Evolutionary conservation across 2,888 invertebrate genomes (phyloP), one percentile per base, ranked within the genome.

Genomic region (Patella pellucida): DNA sequence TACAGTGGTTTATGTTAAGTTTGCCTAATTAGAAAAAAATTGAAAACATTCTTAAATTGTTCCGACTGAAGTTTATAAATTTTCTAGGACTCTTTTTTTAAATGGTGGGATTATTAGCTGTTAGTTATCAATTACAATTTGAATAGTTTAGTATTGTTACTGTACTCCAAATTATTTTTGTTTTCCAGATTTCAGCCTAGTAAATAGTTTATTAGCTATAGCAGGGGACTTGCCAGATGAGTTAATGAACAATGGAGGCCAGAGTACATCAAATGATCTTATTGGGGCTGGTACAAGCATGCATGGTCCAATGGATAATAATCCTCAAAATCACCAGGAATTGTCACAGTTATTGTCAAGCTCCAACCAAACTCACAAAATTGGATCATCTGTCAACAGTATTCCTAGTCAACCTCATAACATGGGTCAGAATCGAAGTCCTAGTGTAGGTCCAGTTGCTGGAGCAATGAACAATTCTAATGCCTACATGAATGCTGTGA

Each of bases 331-430:
- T 74, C 85, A 86, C 69, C 85, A 86, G 72, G 87, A 87, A 77
- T 78, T 88, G 68, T 85, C 87, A 23, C 87, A 88, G 76, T 82
- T 88, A 19, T 79, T 89, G 74, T 83, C 86, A 4, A 83, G 83
- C 68, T 78, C 84, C 70, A 82, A 82, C 19, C 84, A 85, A 54
- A 82, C 84, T 70, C 83, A 82, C 52, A 80, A 80, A 74, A 81
- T 83, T 78, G 92, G 93, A 91, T 92, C 94, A 94, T 62, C 80
- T 77, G 81, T 78, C 76, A 83, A 78, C 78, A 84, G 78, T 78
- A 75, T 81, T 81, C 71, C 84, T 73, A 84, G 83, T 81, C 83
- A 62, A 62, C 23, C 82, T 50, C 76, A 81, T 31, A 81, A 71
- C 52, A 68, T 70, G 56, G 71, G 72, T 68, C 76, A 76, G 27